A percentile compares a stretch with the other conserved stretches of the same genome.
Evolutionary conservation across 2,797 vertebrate genomes (phyloP).

Genomic region (Pantherophis vulpinus): DNA sequence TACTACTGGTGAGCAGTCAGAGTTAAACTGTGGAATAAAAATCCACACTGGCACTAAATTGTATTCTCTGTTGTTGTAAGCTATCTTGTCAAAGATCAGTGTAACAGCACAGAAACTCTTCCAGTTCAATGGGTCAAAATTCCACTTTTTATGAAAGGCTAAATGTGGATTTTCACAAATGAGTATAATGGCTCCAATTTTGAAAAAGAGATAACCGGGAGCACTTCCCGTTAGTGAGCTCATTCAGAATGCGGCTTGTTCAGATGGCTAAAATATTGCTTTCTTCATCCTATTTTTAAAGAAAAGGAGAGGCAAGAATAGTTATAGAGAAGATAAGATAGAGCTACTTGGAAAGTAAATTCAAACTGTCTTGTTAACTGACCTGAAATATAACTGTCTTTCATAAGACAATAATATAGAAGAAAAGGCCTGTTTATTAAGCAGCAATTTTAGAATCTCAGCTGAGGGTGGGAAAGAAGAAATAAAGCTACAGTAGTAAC

Average conservation of each 20-base stretch:
- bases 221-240: constrained; percentile 64
- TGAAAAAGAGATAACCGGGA: constrained; percentile 67
- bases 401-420: not conserved
- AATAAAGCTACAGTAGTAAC: not conserved
- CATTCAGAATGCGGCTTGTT: constrained; percentile 62
- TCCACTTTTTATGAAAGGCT: constrained; percentile 61
- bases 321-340: constrained; percentile 47
- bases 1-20: constrained; percentile 1
- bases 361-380: constrained; percentile 62
- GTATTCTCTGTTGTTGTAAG: constrained; percentile 22
- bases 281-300: constrained; percentile 57
- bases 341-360: constrained; percentile 55
- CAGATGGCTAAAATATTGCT: constrained; percentile 64
- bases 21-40: constrained; percentile 23
- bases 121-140: constrained; percentile 71
- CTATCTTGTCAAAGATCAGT: constrained; percentile 49
- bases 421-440: constrained; percentile 15
- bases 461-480: not conserved
- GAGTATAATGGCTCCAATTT: constrained; percentile 71
- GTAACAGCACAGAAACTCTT: constrained; percentile 57
- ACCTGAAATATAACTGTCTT: constrained; percentile 44
- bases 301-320: not conserved
- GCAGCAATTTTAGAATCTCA: constrained; percentile 21
- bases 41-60: not conserved
- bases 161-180: constrained; percentile 68